phyloP scores from a whole-genome alignment of 2,797 vertebrate species.

The Rousettus madagascariensis region DNA sequence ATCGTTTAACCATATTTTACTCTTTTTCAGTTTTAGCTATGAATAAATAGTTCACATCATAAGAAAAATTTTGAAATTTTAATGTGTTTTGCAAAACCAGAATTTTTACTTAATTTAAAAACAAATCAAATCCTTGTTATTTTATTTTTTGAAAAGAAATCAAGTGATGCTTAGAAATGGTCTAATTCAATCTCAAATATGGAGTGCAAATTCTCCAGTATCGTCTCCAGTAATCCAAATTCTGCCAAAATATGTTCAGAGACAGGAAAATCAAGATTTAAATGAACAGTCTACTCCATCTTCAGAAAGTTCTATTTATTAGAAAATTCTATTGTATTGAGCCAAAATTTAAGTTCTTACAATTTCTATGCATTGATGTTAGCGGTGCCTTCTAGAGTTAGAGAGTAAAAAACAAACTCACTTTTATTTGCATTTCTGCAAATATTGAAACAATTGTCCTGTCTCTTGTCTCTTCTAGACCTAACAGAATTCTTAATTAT shows the following conservation, averaged over 20 bases:
- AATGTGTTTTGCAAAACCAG: neutral
- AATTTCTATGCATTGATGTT: neutral
- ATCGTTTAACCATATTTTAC: neutral
- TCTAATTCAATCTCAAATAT: neutral
- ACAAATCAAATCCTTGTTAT: neutral
- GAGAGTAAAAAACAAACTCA: neutral
- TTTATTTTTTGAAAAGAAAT: neutral
- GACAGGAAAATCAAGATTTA: neutral
- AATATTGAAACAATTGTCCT: neutral
- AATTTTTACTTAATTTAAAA: neutral
- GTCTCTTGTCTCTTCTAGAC: neutral
- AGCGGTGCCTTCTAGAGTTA: neutral
- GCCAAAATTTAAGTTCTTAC: neutral
- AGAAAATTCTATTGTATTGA: neutral
- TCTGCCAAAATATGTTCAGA: neutral
- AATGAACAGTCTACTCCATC: neutral
- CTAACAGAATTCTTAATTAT: neutral
- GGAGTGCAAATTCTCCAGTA: neutral
- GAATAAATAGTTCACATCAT: neutral
- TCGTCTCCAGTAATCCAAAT: neutral
- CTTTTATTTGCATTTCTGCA: neutral
- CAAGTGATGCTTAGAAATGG: neutral
- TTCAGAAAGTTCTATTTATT: neutral
- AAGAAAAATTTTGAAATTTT: neutral
- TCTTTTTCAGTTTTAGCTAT: neutral